Evolutionary conservation across 2,888 invertebrate species (phyloP), one percentile per base, ranked within the genome.

Genomic region (Harpalus rufipes): DNA sequence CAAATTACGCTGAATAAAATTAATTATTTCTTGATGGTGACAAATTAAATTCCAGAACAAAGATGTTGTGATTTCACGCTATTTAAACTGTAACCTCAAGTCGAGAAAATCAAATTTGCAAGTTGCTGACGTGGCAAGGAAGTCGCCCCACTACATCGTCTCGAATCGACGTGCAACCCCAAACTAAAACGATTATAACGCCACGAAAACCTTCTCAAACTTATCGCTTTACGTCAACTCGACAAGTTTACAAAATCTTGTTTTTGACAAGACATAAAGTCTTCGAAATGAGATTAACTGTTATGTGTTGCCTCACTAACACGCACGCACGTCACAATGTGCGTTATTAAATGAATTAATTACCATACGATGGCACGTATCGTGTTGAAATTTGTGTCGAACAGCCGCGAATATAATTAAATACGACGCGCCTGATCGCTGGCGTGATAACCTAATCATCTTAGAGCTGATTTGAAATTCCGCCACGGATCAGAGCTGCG

Each of bases 391-490:
- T 65, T 81, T 65, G 68, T 63, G 68, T 56, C 80, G 83, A 83
- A 74, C 72, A 56, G 59, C 59, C 58, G 18, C 41, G 51, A 76
- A 76, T 56, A 83, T 83, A 76, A 83, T 83, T 83, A 83, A 83
- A 83, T 76, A 76, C 44, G 39, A 61, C 61, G 51, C 39, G 76
- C 21, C 72, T 83, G 83, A 83, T 83, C 83, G 83, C 58, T 63
- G 68, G 74, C 58, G 61, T 61, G 76, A 76, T 83, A 83, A 83
- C 68, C 32, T 83, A 83, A 83, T 83, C 83, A 83, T 76, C 83
- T 83, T 83, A 76, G 14, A 56, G 78, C 56, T 78, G 78, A 78
- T 25, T 74, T 44, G 16, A 44, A 74, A 74, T 18, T 74, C 58
- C 16, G 61, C 44, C 61, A 41, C 83, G 39, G 16, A 44, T 8